Evolutionary conservation across 2,888 invertebrate genomes (phyloP).

Genomic region (Dyspetes luteomarginatus): DNA sequence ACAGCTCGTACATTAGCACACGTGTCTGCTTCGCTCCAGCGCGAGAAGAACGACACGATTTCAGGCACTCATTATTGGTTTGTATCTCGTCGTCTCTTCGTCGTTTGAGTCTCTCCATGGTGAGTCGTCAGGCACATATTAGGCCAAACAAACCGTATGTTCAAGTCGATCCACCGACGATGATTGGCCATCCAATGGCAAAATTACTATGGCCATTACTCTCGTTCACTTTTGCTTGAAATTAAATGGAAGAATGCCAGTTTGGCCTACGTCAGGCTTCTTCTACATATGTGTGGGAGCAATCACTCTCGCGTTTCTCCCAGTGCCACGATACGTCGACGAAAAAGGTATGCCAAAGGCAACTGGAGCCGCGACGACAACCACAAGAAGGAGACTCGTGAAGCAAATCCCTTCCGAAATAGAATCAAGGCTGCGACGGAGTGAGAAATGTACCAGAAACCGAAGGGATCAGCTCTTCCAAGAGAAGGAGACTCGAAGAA

Average conservation of each 20-base stretch:
- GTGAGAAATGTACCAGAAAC: slow-evolving; percentile 52
- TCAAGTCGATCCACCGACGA: neutral
- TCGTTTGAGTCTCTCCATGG: too few species aligned
- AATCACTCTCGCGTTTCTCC: slow-evolving; percentile 13
- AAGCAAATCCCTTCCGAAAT: slow-evolving; percentile 65
- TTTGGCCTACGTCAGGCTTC: neutral
- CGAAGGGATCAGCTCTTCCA: slow-evolving; percentile 20
- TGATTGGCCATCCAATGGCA: neutral
- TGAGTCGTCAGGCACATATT: too few species aligned
- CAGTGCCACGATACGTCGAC: slow-evolving; percentile 3
- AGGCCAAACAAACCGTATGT: too few species aligned
- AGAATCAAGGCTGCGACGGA: slow-evolving; percentile 66
- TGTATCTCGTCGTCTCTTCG: too few species aligned
- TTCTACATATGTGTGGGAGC: slow-evolving; percentile 13
- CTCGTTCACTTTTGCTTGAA: too few species aligned
- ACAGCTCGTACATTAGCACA: too few species aligned
- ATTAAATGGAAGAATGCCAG: slow-evolving; percentile 33
- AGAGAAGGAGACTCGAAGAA: slow-evolving; percentile 33
- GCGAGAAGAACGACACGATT: too few species aligned
- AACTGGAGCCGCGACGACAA: slow-evolving; percentile 5
- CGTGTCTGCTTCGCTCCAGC: too few species aligned
- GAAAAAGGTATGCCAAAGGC: slow-evolving; percentile 44
- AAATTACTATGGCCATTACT: neutral
- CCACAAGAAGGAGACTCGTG: slow-evolving; percentile 48
- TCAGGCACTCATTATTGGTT: too few species aligned